phyloP scores from a whole-genome alignment of 2,888 invertebrate species.

The Cepaea hortensis region DNA sequence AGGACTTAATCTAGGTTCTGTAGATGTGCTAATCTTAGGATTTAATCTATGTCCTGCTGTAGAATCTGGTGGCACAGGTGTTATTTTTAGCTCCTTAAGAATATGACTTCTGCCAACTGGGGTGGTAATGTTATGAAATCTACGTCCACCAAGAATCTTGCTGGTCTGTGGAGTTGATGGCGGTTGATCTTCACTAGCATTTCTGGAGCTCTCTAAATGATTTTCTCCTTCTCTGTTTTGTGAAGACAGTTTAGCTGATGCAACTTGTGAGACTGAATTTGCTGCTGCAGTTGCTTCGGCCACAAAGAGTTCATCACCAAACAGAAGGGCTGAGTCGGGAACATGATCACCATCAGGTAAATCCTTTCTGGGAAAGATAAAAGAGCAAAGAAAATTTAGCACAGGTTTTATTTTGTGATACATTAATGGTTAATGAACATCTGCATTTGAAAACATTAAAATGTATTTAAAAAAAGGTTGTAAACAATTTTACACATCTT shows the following conservation, averaged over 20 bases:
- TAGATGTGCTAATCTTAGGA: not conserved
- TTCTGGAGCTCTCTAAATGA: not conserved
- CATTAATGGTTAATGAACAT: too few relatives aligned
- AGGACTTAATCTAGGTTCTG: not conserved
- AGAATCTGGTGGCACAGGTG: conserved; percentile 5
- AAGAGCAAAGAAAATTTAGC: not conserved
- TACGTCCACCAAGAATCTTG: not conserved
- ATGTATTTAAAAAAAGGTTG: too few relatives aligned
- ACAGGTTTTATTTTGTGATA: not conserved
- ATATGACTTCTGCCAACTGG: not conserved
- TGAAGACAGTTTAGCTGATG: not conserved
- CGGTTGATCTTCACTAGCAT: not conserved
- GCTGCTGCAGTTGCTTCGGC: conserved; percentile 16
- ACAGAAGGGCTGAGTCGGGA: not conserved
- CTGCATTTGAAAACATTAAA: too few relatives aligned
- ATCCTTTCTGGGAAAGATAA: not conserved
- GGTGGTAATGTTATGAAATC: not conserved
- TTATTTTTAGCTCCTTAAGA: not conserved
- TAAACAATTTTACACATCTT: too few relatives aligned
- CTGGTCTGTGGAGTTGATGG: not conserved
- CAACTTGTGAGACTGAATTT: not conserved
- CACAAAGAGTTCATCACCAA: conserved; percentile 40
- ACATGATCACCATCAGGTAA: not conserved
- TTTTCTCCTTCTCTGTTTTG: not conserved
- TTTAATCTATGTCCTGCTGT: not conserved